Evolutionary conservation across 1,140 invertebrate genomes (phyloP).

Genomic region (Leptinotarsa undecemlineata): DNA sequence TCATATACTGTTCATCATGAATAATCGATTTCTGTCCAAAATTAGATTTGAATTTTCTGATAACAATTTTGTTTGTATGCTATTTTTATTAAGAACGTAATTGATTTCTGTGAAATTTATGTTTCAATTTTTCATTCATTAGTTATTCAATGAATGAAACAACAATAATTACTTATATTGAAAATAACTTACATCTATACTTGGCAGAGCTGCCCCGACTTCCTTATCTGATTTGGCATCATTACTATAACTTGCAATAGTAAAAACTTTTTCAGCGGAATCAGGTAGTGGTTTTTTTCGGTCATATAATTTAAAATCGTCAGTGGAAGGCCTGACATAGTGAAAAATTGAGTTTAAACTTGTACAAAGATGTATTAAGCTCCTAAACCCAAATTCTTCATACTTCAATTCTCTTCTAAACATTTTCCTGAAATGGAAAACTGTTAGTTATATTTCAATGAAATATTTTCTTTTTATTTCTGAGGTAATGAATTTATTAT

Average conservation of each 20-base stretch:
- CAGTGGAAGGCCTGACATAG: conserved; percentile 30
- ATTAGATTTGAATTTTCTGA: too few relatives aligned
- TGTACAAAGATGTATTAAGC: conserved; percentile 36
- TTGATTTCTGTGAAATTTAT: too few relatives aligned
- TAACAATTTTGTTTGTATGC: too few relatives aligned
- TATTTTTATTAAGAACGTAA: too few relatives aligned
- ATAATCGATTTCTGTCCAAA: too few relatives aligned
- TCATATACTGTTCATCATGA: too few relatives aligned
- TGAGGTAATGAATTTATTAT: background rate
- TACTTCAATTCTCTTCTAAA: conserved; percentile 31
- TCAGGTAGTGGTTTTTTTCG: conserved; percentile 31
- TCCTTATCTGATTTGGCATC: background rate
- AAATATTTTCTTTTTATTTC: background rate
- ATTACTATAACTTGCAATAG: conserved; percentile 32
- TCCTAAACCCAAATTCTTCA: conserved; percentile 28
- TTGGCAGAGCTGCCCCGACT: background rate
- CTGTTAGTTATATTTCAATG: background rate
- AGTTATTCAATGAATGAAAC: too few relatives aligned
- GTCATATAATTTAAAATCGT: conserved; percentile 38
- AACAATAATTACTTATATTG: too few relatives aligned
- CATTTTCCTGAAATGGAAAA: conserved; percentile 26
- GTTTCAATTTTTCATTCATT: too few relatives aligned
- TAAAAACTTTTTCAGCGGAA: conserved; percentile 27
- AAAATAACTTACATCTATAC: conserved; percentile 6
- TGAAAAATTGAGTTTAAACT: conserved; percentile 34